Evolutionary conservation across 2,888 invertebrate genomes (phyloP).

Genomic region (Meiosimyza platycephala): DNA sequence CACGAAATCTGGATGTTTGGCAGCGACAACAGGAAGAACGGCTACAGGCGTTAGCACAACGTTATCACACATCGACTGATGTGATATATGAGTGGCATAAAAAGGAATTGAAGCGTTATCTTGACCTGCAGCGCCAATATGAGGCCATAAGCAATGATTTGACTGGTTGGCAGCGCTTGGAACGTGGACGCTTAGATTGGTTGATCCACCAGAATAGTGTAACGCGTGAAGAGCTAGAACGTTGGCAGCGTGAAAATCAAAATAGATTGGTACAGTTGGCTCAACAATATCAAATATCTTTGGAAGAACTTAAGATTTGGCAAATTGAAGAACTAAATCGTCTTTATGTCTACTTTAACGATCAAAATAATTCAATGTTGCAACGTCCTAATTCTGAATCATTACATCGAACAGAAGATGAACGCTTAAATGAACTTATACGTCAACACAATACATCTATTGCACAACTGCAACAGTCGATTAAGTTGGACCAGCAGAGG

Average conservation of each 20-base stretch:
- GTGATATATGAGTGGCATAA: conserved; percentile 61
- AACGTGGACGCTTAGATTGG: conserved; percentile 63
- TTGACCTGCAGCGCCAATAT: conserved; percentile 56
- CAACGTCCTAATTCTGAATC: conserved; percentile 47
- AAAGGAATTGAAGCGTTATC: conserved; percentile 58
- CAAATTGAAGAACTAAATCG: conserved; percentile 61
- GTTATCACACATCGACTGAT: conserved; percentile 56
- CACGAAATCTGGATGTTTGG: conserved; percentile 59
- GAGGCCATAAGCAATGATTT: conserved; percentile 52
- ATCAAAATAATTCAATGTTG: conserved; percentile 58
- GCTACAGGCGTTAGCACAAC: conserved; percentile 54
- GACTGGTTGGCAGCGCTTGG: conserved; percentile 57
- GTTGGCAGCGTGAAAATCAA: conserved; percentile 61
- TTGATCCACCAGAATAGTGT: conserved; percentile 63
- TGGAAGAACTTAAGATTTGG: conserved; percentile 59
- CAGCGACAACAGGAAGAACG: conserved; percentile 63
- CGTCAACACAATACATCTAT: conserved; percentile 62
- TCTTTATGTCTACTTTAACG: conserved; percentile 55
- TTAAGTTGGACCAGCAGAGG: conserved; percentile 59
- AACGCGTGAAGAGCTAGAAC: conserved; percentile 57
- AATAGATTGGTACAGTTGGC: conserved; percentile 54
- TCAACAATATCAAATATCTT: conserved; percentile 52
- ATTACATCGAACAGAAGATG: conserved; percentile 49
- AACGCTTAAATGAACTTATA: conserved; percentile 58
- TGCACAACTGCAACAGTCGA: conserved; percentile 58